phyloP scores from a whole-genome alignment of 2,113 vertebrate genomes.

The Lota lota region DNA sequence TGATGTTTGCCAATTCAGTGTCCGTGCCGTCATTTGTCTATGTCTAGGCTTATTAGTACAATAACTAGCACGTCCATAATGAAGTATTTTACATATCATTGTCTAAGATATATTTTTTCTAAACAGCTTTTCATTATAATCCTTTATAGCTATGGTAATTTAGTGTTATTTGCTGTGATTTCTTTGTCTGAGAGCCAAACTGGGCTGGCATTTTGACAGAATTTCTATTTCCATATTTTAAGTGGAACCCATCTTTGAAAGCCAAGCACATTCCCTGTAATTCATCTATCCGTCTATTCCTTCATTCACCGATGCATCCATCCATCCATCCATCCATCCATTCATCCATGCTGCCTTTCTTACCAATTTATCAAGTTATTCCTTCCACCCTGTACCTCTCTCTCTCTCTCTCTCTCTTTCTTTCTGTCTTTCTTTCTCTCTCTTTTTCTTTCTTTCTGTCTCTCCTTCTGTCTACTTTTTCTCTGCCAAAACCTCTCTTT shows the following conservation, averaged over 20 bases:
- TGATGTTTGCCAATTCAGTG: not conserved
- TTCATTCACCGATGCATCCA: not conserved
- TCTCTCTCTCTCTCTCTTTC: slow-evolving; percentile 14
- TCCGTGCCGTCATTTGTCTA: not conserved
- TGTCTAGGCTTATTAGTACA: not conserved
- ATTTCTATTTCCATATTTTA: too few species aligned
- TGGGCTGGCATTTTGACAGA: too few species aligned
- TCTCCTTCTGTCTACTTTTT: not conserved
- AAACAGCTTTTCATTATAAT: not conserved
- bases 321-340: not conserved
- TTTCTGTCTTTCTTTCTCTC: slow-evolving; percentile 10
- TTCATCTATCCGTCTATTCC: not conserved
- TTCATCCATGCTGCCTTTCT: not conserved
- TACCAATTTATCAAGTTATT: too few species aligned
- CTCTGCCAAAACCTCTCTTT: too few species aligned
- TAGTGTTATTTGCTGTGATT: too few species aligned
- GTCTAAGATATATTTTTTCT: not conserved
- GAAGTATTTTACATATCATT: not conserved
- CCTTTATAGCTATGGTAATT: not conserved
- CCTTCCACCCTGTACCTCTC: not conserved
- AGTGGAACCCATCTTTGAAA: too few species aligned
- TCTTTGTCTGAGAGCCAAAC: too few species aligned
- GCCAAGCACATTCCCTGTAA: not conserved
- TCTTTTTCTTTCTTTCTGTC: not conserved
- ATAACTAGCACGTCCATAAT: too few species aligned